Percentiles rank a stretch among this genome's conserved stretches.
Evolutionary conservation across 2,113 vertebrate species (phyloP).

Genomic region (Perca flavescens): DNA sequence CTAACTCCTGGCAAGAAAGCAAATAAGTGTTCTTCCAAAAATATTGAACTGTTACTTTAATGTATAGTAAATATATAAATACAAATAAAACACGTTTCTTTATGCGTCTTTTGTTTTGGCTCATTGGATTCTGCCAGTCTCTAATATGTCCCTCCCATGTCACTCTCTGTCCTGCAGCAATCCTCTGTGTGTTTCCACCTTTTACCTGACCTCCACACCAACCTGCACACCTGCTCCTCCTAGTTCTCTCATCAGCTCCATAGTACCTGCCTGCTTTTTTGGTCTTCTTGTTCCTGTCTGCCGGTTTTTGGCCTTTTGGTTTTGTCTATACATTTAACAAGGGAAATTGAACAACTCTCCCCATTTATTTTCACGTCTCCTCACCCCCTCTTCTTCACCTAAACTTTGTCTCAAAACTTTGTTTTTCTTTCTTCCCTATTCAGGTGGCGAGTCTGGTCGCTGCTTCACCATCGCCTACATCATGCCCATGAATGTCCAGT

Average conservation of each 20-base stretch:
- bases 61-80: background rate
- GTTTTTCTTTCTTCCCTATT: background rate
- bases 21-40: background rate
- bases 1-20: background rate
- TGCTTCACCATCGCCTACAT: slow-evolving; percentile 94
- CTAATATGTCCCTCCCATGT: too few species aligned
- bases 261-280: background rate
- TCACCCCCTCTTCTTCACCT: background rate
- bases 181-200: slow-evolving; percentile 2
- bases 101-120: background rate
- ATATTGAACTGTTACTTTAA: background rate
- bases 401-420: background rate
- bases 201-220: slow-evolving; percentile 11
- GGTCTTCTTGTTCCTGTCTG: background rate
- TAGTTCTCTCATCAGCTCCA: background rate
- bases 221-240: slow-evolving; percentile 8
- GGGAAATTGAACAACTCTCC: background rate
- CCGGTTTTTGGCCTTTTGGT: background rate
- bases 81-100: background rate
- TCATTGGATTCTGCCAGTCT: background rate
- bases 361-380: background rate
- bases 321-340: background rate
- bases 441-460: slow-evolving; percentile 90
- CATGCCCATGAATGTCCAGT: slow-evolving; percentile 92
- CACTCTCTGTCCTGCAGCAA: background rate